Evolutionary conservation across 2,113 vertebrate species (phyloP), one percentile per base, ranked within the genome.

Genomic region (Falco punctatus): DNA sequence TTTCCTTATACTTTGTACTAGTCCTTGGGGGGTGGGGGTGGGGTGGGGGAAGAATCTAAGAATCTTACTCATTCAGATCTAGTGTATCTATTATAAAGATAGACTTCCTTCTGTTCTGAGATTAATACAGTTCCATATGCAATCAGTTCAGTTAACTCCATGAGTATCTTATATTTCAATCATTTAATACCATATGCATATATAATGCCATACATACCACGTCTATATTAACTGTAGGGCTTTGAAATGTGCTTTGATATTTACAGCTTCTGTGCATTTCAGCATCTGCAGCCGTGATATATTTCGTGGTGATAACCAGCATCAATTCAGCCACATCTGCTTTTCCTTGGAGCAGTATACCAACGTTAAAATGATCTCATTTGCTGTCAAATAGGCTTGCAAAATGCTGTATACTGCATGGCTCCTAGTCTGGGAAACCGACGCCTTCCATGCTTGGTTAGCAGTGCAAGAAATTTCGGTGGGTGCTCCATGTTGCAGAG

Each of bases 241-340:
- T 90, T 94, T 95, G 84, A 96, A 94, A 90, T 71, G 33, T 0
- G 1, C 87, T 94, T 96, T 72, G 85, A 70, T 96, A 75, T 88
- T 95, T 95, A 64, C 83, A 84, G n/a, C 75, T 95, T 92, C 82
- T 95, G 81, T 94, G 77, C 64, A 69, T 95, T 95, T 94, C 57
- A 88, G 24, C 54, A 78, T 94, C 55, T 94, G 86, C 44, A 84
- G 57, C 61, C 22, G 3, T 88, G 83, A 79, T 82, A 16, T 27
- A 67, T 94, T 91, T 94, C 86, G 65, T 88, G 71, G 30, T 88
- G 92, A 54, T 94, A 94, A 92, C 71, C 61, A 96, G 61, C 54
- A 64, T 91, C 81, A 66, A 8, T 81, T 84, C 67, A 94, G 57
- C 51, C 52, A 38, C 80, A 90, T 92, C 87, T 97, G 83, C 38